Conservation (phyloP, 2,797 vertebrate genomes). For the Psittacula echo region DNA sequence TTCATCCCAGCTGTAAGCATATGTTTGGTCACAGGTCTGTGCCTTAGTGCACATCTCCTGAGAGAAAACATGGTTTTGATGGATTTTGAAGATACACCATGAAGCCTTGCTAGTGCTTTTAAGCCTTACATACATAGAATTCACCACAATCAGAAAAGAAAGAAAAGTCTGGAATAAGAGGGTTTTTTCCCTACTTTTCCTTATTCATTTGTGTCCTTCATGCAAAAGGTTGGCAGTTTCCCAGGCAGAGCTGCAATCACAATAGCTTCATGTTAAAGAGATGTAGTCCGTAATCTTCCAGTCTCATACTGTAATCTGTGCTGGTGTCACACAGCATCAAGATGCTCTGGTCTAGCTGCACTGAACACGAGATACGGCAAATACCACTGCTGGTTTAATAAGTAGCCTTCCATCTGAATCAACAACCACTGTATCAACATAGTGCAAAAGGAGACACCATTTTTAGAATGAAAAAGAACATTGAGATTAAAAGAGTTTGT, state of each 20-base stretch:
- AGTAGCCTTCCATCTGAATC: neutral
- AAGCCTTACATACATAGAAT: neutral
- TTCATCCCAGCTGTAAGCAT: neutral
- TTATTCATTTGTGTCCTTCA: neutral
- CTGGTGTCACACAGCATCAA: neutral
- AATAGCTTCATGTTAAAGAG: neutral
- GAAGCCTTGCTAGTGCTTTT: neutral
- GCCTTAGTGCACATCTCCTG: neutral
- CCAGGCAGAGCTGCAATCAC: neutral
- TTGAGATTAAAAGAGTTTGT: neutral
- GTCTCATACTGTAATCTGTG: neutral
- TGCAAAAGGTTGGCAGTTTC: neutral
- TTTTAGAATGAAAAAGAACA: neutral
- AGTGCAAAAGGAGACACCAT: neutral
- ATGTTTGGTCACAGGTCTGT: neutral
- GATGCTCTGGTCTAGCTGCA: neutral
- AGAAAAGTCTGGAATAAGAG: neutral
- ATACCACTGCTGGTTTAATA: neutral
- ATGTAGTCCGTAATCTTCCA: neutral
- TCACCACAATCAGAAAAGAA: neutral
- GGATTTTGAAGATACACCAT: neutral
- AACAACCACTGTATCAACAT: neutral
- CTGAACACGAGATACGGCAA: neutral
- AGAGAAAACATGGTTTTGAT: neutral
- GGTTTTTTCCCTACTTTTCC: neutral